phyloP scores from a whole-genome alignment of 2,888 invertebrate genomes.

The Papilio protenor region DNA sequence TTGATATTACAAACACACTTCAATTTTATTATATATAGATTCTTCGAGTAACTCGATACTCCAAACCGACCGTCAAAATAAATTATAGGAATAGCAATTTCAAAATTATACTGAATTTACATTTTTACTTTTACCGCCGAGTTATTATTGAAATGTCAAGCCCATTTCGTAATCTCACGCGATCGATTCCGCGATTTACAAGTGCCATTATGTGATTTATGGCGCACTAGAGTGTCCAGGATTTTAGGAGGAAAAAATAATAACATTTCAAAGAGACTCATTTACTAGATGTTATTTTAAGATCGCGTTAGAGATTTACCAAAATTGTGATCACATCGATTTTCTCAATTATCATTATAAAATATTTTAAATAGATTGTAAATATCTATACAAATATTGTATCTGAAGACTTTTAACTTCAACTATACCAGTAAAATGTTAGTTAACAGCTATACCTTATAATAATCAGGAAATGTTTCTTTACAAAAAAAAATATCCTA shows the following conservation, averaged over 20 bases:
- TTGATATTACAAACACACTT: no score
- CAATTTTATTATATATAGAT: neutral
- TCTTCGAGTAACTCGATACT: neutral
- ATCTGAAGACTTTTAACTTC: neutral
- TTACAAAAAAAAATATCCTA: neutral
- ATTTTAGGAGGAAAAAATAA: neutral
- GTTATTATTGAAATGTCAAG: constrained; percentile 37
- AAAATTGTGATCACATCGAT: neutral
- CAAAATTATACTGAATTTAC: neutral
- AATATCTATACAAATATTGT: neutral
- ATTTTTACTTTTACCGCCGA: neutral
- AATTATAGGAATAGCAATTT: constrained; percentile 16
- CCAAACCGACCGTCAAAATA: neutral
- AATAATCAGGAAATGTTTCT: neutral
- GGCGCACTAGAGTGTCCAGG: constrained; percentile 6
- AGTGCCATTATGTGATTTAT: constrained; percentile 22
- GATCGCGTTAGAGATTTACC: no score
- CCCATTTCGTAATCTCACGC: constrained; percentile 22
- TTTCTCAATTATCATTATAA: neutral
- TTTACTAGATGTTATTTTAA: neutral
- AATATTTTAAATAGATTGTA: neutral
- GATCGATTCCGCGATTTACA: constrained; percentile 16
- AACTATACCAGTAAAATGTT: neutral
- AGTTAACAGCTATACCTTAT: neutral
- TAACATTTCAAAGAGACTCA: neutral